A percentile compares a stretch with the other conserved stretches of the same genome.
Conservation (phyloP, 2,888 invertebrate species). For the Acanthococcus lagerstroemiae region DNA sequence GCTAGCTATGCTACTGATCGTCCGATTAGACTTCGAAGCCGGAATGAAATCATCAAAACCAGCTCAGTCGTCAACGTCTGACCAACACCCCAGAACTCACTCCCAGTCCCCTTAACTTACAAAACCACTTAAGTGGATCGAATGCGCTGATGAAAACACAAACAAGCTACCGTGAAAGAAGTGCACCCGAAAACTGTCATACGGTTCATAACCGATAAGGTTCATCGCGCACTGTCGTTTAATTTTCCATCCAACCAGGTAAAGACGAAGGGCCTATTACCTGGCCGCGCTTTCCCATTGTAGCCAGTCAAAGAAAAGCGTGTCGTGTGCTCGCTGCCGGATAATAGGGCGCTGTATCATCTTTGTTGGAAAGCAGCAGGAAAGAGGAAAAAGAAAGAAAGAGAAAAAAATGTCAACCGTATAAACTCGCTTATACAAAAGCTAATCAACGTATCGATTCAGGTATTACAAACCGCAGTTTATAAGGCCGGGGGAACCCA, state of each 20-base stretch:
- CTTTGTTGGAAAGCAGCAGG: constrained; percentile 3
- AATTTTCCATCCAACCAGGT: constrained; percentile 26
- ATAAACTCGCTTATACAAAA: constrained; percentile 12
- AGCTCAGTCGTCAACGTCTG: no score
- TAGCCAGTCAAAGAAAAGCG: constrained; percentile 19
- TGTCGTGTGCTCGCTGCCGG: constrained; percentile 20
- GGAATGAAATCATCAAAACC: no score
- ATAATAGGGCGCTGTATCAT: constrained; percentile 27
- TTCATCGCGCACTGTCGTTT: constrained; percentile 26
- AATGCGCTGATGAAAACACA: no score
- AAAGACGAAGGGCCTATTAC: constrained; percentile 9
- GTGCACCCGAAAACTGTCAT: neutral
- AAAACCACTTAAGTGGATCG: no score
- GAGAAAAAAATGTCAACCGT: constrained; percentile 16
- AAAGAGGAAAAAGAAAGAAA: neutral
- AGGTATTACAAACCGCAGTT: constrained; percentile 27
- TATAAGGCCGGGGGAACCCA: neutral
- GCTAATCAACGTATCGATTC: constrained; percentile 30
- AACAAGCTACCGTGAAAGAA: neutral
- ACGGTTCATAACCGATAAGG: neutral
- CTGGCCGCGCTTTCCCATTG: constrained; percentile 19
- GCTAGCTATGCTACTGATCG: no score
- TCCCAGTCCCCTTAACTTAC: no score
- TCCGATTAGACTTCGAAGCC: no score
- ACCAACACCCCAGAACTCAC: no score